Percentiles rank a stretch among this genome's conserved stretches.
These are phyloP conservation scores for Morpho achilles DNA, from an alignment of 2,888 invertebrate species.

Conservation along the genomic window DNA sequence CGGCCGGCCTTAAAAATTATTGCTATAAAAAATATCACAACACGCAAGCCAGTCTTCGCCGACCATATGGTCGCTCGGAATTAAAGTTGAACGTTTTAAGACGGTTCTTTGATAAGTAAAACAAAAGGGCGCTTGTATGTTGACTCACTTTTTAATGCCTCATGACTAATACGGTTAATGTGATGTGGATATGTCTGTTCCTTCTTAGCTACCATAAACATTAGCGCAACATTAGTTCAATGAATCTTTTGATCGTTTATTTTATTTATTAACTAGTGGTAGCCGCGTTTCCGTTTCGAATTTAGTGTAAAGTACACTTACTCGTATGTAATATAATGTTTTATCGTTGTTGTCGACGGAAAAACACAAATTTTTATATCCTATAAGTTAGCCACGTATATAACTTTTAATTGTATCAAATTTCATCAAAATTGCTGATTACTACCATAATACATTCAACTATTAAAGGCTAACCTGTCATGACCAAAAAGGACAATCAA, in stretches of 20 bases:
- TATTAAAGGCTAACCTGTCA: too few relatives aligned
- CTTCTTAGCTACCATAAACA: conserved; percentile 2
- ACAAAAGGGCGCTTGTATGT: conserved; percentile 15
- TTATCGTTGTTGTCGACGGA: too few relatives aligned
- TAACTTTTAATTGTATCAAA: too few relatives aligned
- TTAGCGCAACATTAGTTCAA: not conserved
- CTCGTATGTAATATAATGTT: too few relatives aligned
- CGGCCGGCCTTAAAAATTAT: conserved; percentile 27
- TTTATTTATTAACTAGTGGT: too few relatives aligned
- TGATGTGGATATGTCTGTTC: conserved; percentile 5
- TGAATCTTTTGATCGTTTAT: not conserved
- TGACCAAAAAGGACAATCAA: too few relatives aligned
- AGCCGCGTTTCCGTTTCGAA: too few relatives aligned
- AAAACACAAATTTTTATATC: too few relatives aligned
- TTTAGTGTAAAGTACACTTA: too few relatives aligned
- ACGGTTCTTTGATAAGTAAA: conserved; percentile 10
- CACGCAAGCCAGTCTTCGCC: conserved; percentile 28
- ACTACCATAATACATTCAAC: too few relatives aligned
- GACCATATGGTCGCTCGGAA: conserved; percentile 51
- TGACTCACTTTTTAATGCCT: conserved; percentile 20
- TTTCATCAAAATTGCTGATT: too few relatives aligned
- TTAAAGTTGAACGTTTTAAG: conserved; percentile 6
- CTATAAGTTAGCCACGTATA: too few relatives aligned
- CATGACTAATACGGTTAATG: conserved; percentile 6
- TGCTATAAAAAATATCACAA: conserved; percentile 50